These are phyloP conservation scores for Corapipo altera DNA, from an alignment of 2,113 vertebrate genomes.

Conservation along the genomic window DNA sequence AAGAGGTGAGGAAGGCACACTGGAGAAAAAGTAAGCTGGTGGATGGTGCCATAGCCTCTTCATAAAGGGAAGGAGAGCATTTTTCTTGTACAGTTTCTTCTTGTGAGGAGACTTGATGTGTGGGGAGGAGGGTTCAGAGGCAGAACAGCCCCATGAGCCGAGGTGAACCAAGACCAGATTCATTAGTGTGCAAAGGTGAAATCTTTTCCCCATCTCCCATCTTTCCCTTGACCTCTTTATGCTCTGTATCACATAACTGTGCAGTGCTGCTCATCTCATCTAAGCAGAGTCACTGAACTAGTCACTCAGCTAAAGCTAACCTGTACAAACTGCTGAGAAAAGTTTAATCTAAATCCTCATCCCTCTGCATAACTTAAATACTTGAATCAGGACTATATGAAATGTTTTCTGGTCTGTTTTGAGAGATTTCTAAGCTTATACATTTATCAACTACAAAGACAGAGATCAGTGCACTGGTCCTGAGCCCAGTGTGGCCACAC, in stretches of 20 bases:
- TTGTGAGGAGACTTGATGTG: background rate
- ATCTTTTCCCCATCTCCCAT: background rate
- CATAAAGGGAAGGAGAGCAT: background rate
- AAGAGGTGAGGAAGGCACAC: background rate
- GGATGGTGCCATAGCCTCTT: background rate
- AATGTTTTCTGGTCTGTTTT: background rate
- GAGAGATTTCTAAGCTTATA: background rate
- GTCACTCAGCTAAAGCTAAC: background rate
- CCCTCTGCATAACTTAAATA: background rate
- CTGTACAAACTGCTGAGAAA: background rate
- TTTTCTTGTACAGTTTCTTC: background rate
- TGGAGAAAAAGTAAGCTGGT: background rate
- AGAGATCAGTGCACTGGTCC: accelerated
- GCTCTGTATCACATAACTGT: accelerated
- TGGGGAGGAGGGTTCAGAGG: background rate
- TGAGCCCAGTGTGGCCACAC: background rate
- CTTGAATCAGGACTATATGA: background rate
- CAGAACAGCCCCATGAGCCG: background rate
- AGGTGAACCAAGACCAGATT: background rate
- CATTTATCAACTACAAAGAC: background rate
- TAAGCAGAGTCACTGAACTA: background rate
- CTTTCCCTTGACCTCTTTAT: background rate
- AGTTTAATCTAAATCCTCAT: background rate
- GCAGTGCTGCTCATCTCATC: background rate
- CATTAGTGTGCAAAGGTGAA: background rate